phyloP scores from a whole-genome alignment of 2,113 vertebrate genomes.

The Heterotilapia buettikoferi region DNA sequence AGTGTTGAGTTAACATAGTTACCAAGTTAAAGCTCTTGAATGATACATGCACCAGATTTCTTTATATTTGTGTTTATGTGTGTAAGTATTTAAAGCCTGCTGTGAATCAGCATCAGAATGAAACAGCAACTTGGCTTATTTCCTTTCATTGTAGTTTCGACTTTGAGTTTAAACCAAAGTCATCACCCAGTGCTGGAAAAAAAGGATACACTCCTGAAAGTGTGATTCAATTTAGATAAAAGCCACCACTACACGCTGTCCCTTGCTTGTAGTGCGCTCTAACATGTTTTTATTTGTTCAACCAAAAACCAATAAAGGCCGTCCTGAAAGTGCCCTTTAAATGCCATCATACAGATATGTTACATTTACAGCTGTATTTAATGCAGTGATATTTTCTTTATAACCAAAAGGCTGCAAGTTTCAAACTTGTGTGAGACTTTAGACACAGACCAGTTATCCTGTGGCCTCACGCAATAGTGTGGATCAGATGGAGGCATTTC shows the following conservation, averaged over 20 bases:
- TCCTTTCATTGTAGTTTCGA: neutral
- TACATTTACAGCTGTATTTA: neutral
- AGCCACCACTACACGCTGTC: neutral
- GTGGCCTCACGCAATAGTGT: neutral
- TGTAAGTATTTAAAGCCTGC: neutral
- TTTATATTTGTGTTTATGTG: neutral
- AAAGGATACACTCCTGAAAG: neutral
- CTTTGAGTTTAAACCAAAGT: neutral
- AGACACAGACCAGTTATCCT: neutral
- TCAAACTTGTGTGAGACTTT: neutral
- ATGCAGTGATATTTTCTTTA: neutral
- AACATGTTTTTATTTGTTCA: neutral
- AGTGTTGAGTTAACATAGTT: neutral
- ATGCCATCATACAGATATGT: neutral
- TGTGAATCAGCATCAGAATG: neutral
- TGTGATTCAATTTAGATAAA: slow-evolving; percentile 5
- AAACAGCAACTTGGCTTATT: neutral
- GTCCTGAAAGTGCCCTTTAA: neutral
- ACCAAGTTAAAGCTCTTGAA: neutral
- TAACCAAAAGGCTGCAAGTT: neutral
- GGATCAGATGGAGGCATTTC: neutral
- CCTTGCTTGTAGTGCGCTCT: neutral
- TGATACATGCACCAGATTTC: neutral
- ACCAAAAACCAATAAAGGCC: neutral
- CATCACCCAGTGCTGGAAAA: neutral